These are phyloP conservation scores for Toxotes lorentzi DNA, from an alignment of 2,797 vertebrate genomes.

Conservation along the genomic window DNA sequence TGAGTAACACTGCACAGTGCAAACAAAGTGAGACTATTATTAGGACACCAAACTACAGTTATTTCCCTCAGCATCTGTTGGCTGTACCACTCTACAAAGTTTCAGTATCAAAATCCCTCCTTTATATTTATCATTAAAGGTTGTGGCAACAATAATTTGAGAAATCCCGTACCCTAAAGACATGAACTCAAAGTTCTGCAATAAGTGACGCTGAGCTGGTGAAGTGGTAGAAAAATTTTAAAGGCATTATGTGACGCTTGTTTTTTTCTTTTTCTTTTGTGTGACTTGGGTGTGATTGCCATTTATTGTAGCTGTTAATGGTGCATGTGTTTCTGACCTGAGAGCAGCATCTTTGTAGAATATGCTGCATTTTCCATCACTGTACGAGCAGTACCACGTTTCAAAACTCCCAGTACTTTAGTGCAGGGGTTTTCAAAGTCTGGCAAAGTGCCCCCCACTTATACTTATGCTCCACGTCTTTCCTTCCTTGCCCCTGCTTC, in stretches of 20 bases:
- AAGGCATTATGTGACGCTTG: conserved; percentile 69
- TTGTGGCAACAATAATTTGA: conserved; percentile 11
- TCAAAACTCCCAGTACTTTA: conserved; percentile 7
- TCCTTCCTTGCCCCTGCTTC: background rate
- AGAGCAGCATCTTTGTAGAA: conserved; percentile 39
- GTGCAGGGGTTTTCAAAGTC: conserved; percentile 10
- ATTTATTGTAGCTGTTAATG: conserved; percentile 12
- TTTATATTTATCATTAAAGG: background rate
- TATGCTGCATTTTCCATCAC: conserved; percentile 27
- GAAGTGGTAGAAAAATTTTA: conserved; percentile 57
- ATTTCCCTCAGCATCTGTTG: conserved; percentile 1
- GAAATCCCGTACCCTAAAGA: background rate
- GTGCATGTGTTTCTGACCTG: conserved; percentile 53
- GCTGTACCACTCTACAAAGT: background rate
- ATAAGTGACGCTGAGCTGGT: conserved; percentile 62
- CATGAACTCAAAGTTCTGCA: conserved; percentile 24
- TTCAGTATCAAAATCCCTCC: conserved; percentile 24
- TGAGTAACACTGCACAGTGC: conserved; percentile 13
- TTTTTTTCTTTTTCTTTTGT: conserved; percentile 18
- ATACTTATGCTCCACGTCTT: background rate
- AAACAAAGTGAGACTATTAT: conserved; percentile 17
- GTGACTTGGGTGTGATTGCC: conserved; percentile 12
- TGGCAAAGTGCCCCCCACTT: background rate
- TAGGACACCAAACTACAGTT: background rate
- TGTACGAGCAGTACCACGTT: background rate